phyloP scores from a whole-genome alignment of 2,113 vertebrate genomes.

The Thalassarche chlororhynchos region DNA sequence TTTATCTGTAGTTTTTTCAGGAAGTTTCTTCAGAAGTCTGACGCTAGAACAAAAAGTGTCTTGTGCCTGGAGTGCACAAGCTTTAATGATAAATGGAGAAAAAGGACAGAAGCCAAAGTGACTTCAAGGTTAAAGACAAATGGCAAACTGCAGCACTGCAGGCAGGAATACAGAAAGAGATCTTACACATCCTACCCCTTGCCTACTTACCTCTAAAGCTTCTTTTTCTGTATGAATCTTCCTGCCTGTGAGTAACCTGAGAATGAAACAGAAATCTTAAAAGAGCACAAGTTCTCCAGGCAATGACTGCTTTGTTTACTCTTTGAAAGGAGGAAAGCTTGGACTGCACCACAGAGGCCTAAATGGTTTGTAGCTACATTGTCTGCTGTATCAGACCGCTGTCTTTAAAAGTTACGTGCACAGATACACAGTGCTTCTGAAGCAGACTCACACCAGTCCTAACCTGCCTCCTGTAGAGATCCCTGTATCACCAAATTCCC shows the following conservation, averaged over 20 bases:
- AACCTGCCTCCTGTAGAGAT: neutral
- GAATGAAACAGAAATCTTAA: neutral
- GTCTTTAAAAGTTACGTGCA: neutral
- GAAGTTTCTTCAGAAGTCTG: neutral
- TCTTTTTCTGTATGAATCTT: constrained; percentile 94
- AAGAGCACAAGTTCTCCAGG: neutral
- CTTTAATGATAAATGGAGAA: neutral
- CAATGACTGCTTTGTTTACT: neutral
- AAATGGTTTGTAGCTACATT: neutral
- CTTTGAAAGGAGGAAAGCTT: neutral
- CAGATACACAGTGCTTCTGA: neutral
- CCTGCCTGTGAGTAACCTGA: constrained; percentile 90
- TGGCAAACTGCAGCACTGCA: neutral
- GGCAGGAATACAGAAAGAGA: neutral
- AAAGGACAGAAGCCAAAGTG: neutral
- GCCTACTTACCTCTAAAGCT: constrained; percentile 84
- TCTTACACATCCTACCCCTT: neutral
- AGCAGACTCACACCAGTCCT: neutral
- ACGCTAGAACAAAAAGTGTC: neutral
- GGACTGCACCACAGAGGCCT: neutral
- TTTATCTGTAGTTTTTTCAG: neutral
- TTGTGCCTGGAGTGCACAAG: neutral
- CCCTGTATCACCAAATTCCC: neutral
- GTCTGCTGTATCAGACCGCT: neutral
- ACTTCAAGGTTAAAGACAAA: neutral